Conservation (phyloP, 1,140 invertebrate species). For the Callitettix versicolor region DNA sequence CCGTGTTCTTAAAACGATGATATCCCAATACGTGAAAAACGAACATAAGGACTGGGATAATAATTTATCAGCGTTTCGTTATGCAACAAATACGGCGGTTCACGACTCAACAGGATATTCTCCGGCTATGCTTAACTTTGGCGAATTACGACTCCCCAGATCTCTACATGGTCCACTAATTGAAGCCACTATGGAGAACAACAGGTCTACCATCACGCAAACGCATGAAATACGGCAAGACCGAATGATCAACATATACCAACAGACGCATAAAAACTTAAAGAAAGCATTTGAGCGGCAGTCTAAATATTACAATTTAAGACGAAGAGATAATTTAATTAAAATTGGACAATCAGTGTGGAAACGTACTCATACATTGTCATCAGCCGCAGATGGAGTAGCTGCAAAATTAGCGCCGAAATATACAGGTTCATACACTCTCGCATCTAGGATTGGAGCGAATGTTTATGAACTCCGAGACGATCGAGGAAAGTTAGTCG, state of each 20-base stretch:
- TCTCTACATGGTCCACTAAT: neutral
- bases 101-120: slow-evolving; percentile 30
- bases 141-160: slow-evolving; percentile 25
- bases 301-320: slow-evolving; percentile 2
- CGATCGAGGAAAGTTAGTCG: neutral
- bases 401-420: neutral
- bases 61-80: slow-evolving; percentile 30
- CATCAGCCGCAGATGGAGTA: neutral
- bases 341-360: neutral
- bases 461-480: neutral
- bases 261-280: neutral
- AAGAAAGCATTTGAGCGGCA: neutral
- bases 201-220: neutral
- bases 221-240: neutral
- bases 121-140: slow-evolving; percentile 31
- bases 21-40: slow-evolving; percentile 29
- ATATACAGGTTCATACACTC: neutral
- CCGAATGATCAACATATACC: neutral
- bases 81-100: slow-evolving; percentile 34
- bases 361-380: neutral
- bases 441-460: neutral
- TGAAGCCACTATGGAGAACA: neutral
- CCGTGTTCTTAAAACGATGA: slow-evolving; percentile 31
- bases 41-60: slow-evolving; percentile 31
- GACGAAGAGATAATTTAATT: neutral